Percentiles rank a stretch among this genome's conserved stretches.
phyloP scores from a whole-genome alignment of 2,888 invertebrate species.

The Cheilosia pagana region DNA sequence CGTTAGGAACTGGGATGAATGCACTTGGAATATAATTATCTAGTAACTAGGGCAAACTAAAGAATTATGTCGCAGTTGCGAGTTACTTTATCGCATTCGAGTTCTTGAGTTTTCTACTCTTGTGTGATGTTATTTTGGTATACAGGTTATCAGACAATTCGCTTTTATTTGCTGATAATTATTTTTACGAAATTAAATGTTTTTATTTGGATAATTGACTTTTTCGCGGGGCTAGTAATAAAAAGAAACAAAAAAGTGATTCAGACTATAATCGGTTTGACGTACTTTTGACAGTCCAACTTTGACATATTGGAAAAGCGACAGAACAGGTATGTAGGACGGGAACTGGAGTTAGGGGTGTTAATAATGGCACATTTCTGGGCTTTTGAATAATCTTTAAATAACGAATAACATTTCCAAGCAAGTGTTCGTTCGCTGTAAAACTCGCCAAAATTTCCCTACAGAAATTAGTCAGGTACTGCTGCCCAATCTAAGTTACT shows the following conservation, averaged over 20 bases:
- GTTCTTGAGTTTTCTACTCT: neutral
- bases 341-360: fast-evolving
- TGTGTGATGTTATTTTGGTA: neutral
- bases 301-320: neutral
- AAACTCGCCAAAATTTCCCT: too few species aligned
- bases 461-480: too few species aligned
- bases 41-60: conserved; percentile 63
- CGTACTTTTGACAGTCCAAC: conserved; percentile 8
- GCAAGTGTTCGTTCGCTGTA: too few species aligned
- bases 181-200: conserved; percentile 33
- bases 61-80: conserved; percentile 51
- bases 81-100: conserved; percentile 18
- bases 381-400: too few species aligned
- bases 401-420: too few species aligned
- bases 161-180: conserved; percentile 6
- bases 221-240: conserved; percentile 32
- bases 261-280: conserved; percentile 30
- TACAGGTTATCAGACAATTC: neutral
- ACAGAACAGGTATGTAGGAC: conserved; percentile 79
- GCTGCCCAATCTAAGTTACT: too few species aligned
- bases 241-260: conserved; percentile 51
- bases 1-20: conserved; percentile 44
- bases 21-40: conserved; percentile 44
- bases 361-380: neutral
- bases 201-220: conserved; percentile 51